Evolutionary conservation across 2,113 vertebrate species (phyloP), one percentile per base, ranked within the genome.

Genomic region (Hydropotes inermis): DNA sequence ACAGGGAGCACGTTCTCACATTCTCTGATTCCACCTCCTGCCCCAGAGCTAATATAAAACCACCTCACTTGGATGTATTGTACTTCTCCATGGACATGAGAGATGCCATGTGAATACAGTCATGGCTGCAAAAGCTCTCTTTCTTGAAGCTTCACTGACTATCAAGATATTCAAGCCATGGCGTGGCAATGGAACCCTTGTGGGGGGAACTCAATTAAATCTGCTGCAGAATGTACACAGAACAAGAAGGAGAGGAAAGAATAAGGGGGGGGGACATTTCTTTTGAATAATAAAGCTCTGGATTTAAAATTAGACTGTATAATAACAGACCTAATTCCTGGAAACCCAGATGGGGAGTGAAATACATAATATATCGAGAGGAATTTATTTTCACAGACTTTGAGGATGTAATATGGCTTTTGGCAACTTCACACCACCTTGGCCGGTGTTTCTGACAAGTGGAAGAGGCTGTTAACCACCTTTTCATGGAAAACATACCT

Each of bases 131-230:
- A 92, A 97, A 61, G 5, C 60, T 67, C 55, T 89, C 27, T 74
- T 79, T 89, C 79, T 92, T 21, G 43, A 92, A 94, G 64, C 27
- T 74, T 96, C 96, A 87, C 91, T 97, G 95, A 97, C 74, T 85
- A 28, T 64, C 82, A 87, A 54, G 30, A 87, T 83, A 74, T 58
- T 74, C 58, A 52, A 89, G 36, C 47, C 79, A 78, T 78, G 47
- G 87, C 89, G 39, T 0, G 87, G 45, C 86, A 94, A 88, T 33
- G 45, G 83, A 76, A 92, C 82, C 92, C 84, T 88, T 88, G 25
- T 47, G 54, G 95, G 89, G 93, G 96, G 96, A 98, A 95, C 39
- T 43, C 97, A 96, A 94, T 95, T 96, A 96, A 97, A 96, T 21
- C 45, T 1, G 39, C 54, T 19, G 25, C 25, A 52, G 93, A 76